Evolutionary conservation across 2,113 vertebrate species (phyloP).

Genomic region (Gobius niger): DNA sequence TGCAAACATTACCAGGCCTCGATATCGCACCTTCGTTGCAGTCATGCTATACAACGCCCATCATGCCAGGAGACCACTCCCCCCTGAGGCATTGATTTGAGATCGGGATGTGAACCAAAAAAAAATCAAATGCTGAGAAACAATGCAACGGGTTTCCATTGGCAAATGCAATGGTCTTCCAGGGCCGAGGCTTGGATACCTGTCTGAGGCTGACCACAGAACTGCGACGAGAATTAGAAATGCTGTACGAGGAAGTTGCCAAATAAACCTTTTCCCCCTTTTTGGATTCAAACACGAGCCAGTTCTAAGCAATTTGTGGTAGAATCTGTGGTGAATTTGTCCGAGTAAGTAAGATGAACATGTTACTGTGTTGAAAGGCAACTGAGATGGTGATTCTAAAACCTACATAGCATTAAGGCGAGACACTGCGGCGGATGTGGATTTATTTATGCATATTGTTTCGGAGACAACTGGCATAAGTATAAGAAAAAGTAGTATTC

Average conservation of each 20-base stretch:
- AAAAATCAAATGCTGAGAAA: constrained; percentile 62
- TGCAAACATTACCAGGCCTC: constrained; percentile 37
- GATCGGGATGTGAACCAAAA: constrained; percentile 55
- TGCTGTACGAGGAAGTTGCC: background rate
- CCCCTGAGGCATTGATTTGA: constrained; percentile 47
- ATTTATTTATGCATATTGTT: too few relatives aligned
- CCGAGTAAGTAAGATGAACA: too few relatives aligned
- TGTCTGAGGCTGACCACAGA: constrained; percentile 49
- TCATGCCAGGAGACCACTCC: constrained; percentile 68
- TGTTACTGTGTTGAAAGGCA: too few relatives aligned
- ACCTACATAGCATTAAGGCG: too few relatives aligned
- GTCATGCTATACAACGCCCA: constrained; percentile 74
- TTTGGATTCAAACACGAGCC: background rate
- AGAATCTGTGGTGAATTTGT: too few relatives aligned
- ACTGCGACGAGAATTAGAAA: constrained; percentile 1
- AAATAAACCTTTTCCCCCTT: background rate
- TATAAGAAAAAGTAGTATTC: too few relatives aligned
- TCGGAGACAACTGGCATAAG: too few relatives aligned
- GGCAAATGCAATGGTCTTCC: constrained; percentile 58
- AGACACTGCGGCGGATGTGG: too few relatives aligned
- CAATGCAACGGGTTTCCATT: constrained; percentile 63
- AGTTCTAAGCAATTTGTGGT: background rate
- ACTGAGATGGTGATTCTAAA: too few relatives aligned
- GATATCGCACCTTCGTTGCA: constrained; percentile 65
- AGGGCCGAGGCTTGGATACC: constrained; percentile 58